phyloP scores from a whole-genome alignment of 2,113 vertebrate genomes.

The Marmota flaviventris region DNA sequence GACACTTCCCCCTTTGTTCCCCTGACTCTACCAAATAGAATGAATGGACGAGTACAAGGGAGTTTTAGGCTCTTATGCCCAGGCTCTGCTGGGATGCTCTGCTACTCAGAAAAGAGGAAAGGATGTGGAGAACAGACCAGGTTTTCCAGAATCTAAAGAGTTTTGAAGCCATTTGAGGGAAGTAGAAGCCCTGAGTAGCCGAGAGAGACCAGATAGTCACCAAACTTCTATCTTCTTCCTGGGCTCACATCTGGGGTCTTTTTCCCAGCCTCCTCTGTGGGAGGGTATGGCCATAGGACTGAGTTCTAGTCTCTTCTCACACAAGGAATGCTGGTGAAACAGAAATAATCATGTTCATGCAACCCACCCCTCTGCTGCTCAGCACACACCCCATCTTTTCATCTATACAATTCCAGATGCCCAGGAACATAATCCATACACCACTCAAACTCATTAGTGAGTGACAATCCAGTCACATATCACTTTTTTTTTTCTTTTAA shows the following conservation, averaged over 20 bases:
- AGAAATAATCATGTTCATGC: not conserved
- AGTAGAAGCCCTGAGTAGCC: not conserved
- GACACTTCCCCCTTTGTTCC: not conserved
- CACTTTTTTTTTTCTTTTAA: not conserved
- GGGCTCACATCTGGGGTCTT: not conserved
- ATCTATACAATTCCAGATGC: not conserved
- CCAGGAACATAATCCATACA: not conserved
- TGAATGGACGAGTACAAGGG: not conserved
- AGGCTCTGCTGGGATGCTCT: not conserved
- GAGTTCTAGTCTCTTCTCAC: not conserved
- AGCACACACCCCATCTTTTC: not conserved
- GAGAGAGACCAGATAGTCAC: not conserved
- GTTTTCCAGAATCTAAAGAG: not conserved
- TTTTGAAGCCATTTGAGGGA: not conserved
- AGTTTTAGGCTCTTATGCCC: not conserved
- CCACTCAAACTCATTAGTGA: not conserved
- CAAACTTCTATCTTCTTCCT: not conserved
- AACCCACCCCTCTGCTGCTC: not conserved
- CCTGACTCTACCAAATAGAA: not conserved
- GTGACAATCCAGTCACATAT: not conserved
- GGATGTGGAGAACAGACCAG: not conserved
- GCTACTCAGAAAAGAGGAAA: not conserved
- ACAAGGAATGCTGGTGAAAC: not conserved
- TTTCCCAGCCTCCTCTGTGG: not conserved
- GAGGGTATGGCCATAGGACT: not conserved